Base-by-base conservation (phyloP, 2,888 invertebrate genomes). In the Dexiosoma caninum region DNA sequence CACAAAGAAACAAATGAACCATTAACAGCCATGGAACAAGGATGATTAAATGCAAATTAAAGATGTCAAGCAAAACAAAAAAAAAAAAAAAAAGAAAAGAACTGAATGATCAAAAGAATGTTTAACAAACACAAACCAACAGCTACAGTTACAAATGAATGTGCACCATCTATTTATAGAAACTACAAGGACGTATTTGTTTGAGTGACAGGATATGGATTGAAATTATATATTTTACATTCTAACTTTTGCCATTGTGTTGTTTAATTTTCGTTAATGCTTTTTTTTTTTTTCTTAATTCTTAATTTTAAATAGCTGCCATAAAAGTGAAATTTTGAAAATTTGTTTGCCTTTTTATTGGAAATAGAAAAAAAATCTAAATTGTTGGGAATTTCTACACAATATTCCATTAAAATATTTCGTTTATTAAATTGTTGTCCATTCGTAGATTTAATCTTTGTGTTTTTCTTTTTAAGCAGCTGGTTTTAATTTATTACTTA, bases 1-100 rank as follows among this genome's bases (percentile, higher is more conserved):
- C 71, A 80, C 75, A 82, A 80, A 80, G 77, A 75, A 78, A 37
- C 71, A 80, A 83, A 83, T 81, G 79, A 82, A 82, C 79, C 83
- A 82, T 78, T 80, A 80, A 82, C 80, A 75, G 77, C 77, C 78
- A 82, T 72, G 75, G 80, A 83, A 71, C 75, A 67, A 72, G 70
- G 51, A 79, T 75, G 79, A 81, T 77, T 81, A 77, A 81, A 81
- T 81, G 81, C 77, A 81, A 81, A 81, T 81, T 81, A 77, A 81
- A 81, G 69, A 81, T 77, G 69, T 69, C 49, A 27, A 40, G 30
- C n/a, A n/a, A n/a, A n/a, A n/a, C n/a, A n/a, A n/a, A n/a, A n/a
- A n/a, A n/a, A n/a, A n/a, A n/a, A n/a, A 70, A 72, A 69, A 77
- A 66, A 9, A 27, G 6, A 27, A 27, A 27, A 27, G 6, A 27